phyloP scores from a whole-genome alignment of 2,113 vertebrate species.

The Odobenus rosmarus region DNA sequence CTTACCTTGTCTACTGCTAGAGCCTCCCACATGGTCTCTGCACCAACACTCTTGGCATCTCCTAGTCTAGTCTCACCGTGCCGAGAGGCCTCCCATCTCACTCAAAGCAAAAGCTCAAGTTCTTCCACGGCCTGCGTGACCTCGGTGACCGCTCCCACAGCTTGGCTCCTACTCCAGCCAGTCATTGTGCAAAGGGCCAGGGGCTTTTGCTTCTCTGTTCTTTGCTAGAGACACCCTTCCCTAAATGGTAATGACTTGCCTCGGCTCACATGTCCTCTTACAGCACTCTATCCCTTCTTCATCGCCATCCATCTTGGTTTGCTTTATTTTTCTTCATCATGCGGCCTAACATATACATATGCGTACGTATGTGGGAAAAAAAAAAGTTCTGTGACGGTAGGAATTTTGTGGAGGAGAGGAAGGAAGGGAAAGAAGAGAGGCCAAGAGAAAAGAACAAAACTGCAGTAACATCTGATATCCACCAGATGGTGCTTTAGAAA shows the following conservation, averaged over 20 bases:
- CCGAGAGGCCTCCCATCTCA: not conserved
- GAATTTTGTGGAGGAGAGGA: not conserved
- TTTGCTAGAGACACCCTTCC: not conserved
- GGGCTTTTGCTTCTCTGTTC: not conserved
- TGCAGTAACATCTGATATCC: slow-evolving; percentile 14
- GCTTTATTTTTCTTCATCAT: not conserved
- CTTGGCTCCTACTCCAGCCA: not conserved
- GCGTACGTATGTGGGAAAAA: not conserved
- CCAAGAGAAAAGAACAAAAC: not conserved
- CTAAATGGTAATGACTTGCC: not conserved
- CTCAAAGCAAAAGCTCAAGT: not conserved
- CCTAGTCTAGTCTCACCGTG: not conserved
- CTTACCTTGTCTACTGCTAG: not conserved
- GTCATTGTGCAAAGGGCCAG: not conserved
- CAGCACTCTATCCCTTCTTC: no score
- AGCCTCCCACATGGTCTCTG: not conserved
- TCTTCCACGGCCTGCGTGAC: fast-evolving
- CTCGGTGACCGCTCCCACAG: not conserved
- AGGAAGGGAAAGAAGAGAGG: not conserved
- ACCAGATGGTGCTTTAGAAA: slow-evolving; percentile 56
- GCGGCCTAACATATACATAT: not conserved
- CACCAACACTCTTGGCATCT: not conserved
- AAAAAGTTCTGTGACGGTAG: not conserved
- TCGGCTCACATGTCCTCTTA: not conserved
- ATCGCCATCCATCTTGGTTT: not conserved